Conservation (phyloP, 2,797 vertebrate species). For the Rhincodon typus region DNA sequence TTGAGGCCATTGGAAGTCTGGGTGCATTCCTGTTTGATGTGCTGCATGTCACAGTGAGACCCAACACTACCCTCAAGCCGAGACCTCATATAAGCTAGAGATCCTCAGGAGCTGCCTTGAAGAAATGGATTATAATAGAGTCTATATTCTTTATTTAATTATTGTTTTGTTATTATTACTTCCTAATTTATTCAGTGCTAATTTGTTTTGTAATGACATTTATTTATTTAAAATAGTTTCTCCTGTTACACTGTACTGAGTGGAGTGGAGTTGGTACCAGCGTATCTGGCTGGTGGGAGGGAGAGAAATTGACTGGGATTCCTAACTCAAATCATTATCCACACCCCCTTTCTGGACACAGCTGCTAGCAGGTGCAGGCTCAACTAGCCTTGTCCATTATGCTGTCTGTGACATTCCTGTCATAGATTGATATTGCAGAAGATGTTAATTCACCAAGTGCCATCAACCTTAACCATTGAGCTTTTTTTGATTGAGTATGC, state of each 20-base stretch:
- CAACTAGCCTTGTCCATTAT: too few species aligned
- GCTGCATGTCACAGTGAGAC: neutral
- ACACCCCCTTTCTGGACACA: neutral
- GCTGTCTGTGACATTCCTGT: neutral
- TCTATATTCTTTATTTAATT: slow-evolving; percentile 16
- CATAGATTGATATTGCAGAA: neutral
- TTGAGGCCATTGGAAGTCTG: neutral
- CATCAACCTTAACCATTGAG: neutral
- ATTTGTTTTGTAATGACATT: slow-evolving; percentile 1
- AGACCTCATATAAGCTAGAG: slow-evolving; percentile 25
- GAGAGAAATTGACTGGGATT: neutral
- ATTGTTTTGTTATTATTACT: neutral
- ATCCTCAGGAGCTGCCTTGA: neutral
- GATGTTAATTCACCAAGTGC: neutral
- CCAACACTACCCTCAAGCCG: slow-evolving; percentile 15
- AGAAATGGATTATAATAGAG: neutral
- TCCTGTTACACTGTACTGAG: too few species aligned
- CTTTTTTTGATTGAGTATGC: neutral
- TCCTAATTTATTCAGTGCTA: slow-evolving; percentile 24
- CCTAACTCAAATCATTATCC: neutral
- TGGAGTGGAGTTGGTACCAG: neutral
- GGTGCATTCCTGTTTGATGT: neutral
- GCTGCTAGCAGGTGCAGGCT: neutral
- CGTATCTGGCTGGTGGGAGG: neutral
- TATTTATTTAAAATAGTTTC: neutral